A percentile compares a stretch with the other conserved stretches of the same genome.
Conservation (phyloP, 2,888 invertebrate species). For the Sthenelais limicola region DNA sequence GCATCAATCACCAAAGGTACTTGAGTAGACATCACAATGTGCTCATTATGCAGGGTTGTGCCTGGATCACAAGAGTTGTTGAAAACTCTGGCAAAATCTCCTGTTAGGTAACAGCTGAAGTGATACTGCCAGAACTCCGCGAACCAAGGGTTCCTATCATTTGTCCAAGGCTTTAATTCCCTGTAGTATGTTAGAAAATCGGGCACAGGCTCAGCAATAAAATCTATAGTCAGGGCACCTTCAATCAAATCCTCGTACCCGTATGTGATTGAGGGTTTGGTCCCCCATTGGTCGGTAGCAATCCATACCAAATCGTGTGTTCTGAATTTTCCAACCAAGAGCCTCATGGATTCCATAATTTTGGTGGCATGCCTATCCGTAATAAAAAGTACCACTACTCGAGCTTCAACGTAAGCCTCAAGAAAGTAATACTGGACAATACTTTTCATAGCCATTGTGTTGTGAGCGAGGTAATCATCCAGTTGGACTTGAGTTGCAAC, state of each 20-base stretch:
- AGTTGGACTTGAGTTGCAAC: slow-evolving; percentile 51
- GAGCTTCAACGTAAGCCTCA: slow-evolving; percentile 13
- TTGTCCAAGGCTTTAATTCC: slow-evolving; percentile 13
- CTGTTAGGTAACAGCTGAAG: slow-evolving; percentile 41
- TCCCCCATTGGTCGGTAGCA: slow-evolving; percentile 42
- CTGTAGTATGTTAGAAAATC: slow-evolving; percentile 40
- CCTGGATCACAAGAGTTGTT: slow-evolving; percentile 21
- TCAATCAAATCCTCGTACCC: slow-evolving; percentile 33
- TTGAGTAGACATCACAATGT: slow-evolving; percentile 23
- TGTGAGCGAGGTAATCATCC: slow-evolving; percentile 20
- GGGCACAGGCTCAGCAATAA: slow-evolving; percentile 6
- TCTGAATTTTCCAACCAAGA: not conserved
- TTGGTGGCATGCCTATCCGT: slow-evolving; percentile 33
- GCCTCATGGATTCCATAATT: slow-evolving; percentile 18
- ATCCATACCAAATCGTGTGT: slow-evolving; percentile 40
- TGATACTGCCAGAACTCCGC: slow-evolving; percentile 47
- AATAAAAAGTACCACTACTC: slow-evolving; percentile 38
- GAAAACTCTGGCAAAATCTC: slow-evolving; percentile 31
- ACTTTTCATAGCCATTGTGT: slow-evolving; percentile 30
- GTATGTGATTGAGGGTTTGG: not conserved
- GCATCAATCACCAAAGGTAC: slow-evolving; percentile 54
- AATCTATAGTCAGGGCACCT: slow-evolving; percentile 42
- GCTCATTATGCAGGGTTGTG: slow-evolving; percentile 22
- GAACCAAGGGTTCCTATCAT: slow-evolving; percentile 44
- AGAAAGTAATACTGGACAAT: slow-evolving; percentile 40